Percentiles rank a stretch among this genome's conserved stretches.
phyloP scores from a whole-genome alignment of 2,888 invertebrate genomes.

The Plutella xylostella region DNA sequence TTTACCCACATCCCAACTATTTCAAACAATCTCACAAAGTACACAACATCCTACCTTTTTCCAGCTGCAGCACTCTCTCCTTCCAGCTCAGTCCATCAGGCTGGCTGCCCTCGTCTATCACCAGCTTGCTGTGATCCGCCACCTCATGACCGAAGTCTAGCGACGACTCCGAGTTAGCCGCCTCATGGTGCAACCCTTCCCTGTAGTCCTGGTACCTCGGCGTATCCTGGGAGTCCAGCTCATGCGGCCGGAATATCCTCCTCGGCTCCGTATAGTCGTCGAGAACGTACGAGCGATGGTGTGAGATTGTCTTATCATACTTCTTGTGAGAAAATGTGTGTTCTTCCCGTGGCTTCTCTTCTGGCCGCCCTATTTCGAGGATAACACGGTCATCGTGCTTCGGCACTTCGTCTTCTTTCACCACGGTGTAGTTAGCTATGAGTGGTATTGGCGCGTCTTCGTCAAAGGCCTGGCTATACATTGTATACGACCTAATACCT shows the following conservation, averaged over 20 bases:
- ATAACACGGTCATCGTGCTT: conserved; percentile 53
- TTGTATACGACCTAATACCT: conserved; percentile 27
- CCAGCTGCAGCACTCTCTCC: conserved; percentile 71
- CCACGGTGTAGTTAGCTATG: conserved; percentile 48
- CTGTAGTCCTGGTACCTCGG: conserved; percentile 48
- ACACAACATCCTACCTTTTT: conserved; percentile 55
- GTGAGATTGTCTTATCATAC: conserved; percentile 62
- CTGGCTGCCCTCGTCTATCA: conserved; percentile 32
- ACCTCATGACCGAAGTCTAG: conserved; percentile 53
- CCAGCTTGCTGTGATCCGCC: conserved; percentile 37
- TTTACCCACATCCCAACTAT: too few relatives aligned
- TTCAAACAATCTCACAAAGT: background rate
- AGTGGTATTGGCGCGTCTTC: conserved; percentile 51
- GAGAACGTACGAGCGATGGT: conserved; percentile 55
- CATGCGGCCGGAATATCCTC: conserved; percentile 46
- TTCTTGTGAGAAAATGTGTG: conserved; percentile 63
- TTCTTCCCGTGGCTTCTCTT: conserved; percentile 55
- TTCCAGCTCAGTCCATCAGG: conserved; percentile 60
- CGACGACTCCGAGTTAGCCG: conserved; percentile 49
- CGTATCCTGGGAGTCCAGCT: conserved; percentile 31
- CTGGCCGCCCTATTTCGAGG: conserved; percentile 61
- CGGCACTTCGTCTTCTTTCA: conserved; percentile 44
- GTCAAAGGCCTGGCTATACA: conserved; percentile 50
- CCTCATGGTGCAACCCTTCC: conserved; percentile 34
- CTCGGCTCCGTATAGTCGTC: conserved; percentile 52